These are phyloP conservation scores for Etheostoma spectabile DNA, from an alignment of 2,113 vertebrate genomes.

Conservation along the genomic window DNA sequence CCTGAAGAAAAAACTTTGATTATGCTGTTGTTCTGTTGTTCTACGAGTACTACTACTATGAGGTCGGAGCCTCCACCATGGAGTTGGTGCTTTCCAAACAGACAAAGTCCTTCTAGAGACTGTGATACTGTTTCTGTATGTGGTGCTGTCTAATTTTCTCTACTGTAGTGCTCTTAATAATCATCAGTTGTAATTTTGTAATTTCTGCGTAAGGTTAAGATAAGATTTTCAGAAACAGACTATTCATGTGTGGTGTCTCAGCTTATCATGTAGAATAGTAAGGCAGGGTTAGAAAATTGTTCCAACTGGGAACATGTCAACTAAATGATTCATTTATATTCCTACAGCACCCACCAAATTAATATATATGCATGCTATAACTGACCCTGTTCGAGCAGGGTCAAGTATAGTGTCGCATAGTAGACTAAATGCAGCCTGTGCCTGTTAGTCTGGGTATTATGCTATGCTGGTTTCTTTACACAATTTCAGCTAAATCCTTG, in stretches of 20 bases:
- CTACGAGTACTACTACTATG: conserved; percentile 18
- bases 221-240: background rate
- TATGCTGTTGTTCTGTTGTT: conserved; percentile 51
- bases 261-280: conserved; percentile 24
- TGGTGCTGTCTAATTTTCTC: background rate
- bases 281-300: conserved; percentile 10
- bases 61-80: conserved; percentile 19
- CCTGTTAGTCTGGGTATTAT: conserved; percentile 7
- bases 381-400: conserved; percentile 30
- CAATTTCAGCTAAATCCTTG: conserved; percentile 15
- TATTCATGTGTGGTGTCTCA: background rate
- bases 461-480: background rate
- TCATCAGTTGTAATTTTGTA: background rate
- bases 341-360: conserved; percentile 35
- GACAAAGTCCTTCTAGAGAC: background rate
- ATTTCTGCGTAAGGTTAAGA: background rate
- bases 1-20: conserved; percentile 44
- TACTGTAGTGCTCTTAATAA: background rate
- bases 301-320: conserved; percentile 38
- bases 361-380: conserved; percentile 39
- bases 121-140: background rate
- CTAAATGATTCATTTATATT: conserved; percentile 52
- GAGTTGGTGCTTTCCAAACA: conserved; percentile 15
- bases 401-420: conserved; percentile 34
- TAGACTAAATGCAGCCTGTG: conserved; percentile 14